phyloP scores from a whole-genome alignment of 2,113 vertebrate species.

The Cochlearius cochlearius region DNA sequence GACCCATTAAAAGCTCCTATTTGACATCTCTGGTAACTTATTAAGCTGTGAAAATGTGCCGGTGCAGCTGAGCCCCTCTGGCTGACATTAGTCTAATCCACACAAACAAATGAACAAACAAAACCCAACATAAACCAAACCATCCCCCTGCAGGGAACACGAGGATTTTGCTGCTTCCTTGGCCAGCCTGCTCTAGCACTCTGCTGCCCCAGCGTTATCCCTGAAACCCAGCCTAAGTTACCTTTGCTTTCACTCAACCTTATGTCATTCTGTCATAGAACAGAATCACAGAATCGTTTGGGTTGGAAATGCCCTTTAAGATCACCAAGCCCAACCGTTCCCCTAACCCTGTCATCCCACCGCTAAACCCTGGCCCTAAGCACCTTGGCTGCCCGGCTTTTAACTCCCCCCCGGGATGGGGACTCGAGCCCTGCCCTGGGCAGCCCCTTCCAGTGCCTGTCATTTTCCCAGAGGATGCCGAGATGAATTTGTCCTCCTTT shows the following conservation, averaged over 20 bases:
- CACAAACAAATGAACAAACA: not conserved
- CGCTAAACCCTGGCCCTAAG: too few relatives aligned
- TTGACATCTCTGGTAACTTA: not conserved
- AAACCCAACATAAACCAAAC: not conserved
- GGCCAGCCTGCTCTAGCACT: not conserved
- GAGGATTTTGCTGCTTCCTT: not conserved
- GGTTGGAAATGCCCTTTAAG: too few relatives aligned
- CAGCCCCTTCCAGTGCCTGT: too few relatives aligned
- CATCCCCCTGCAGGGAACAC: not conserved
- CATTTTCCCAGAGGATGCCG: not conserved
- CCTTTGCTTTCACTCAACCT: not conserved
- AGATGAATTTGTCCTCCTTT: not conserved
- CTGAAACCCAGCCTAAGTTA: not conserved
- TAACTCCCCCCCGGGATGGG: too few relatives aligned
- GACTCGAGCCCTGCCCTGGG: too few relatives aligned
- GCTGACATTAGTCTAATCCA: not conserved
- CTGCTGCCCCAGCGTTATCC: rapidly evolving
- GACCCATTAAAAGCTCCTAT: not conserved
- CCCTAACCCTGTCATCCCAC: too few relatives aligned
- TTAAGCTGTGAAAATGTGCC: not conserved
- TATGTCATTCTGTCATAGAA: too few relatives aligned
- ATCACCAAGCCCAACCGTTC: too few relatives aligned
- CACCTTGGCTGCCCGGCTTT: too few relatives aligned
- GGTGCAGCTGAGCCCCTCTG: not conserved
- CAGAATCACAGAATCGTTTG: too few relatives aligned